Evolutionary conservation across 1,140 invertebrate species (phyloP).

Genomic region (Hyles euphorbiae): DNA sequence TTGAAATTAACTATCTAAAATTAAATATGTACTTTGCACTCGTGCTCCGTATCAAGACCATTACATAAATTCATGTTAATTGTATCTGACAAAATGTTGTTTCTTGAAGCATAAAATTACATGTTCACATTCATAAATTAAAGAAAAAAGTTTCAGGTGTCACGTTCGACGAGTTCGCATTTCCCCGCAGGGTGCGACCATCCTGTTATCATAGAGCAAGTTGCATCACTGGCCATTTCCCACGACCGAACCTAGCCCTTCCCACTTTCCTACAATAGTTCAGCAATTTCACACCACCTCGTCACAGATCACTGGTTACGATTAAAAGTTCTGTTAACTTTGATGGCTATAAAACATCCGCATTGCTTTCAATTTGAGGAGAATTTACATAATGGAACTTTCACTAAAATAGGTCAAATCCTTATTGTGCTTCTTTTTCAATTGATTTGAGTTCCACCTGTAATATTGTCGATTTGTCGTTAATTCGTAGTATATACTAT

Average conservation of each 20-base stretch:
- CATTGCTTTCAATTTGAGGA: constrained; percentile 27
- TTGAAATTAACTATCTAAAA: too few relatives aligned
- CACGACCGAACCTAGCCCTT: constrained; percentile 59
- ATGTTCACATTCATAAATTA: too few relatives aligned
- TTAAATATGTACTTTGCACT: too few relatives aligned
- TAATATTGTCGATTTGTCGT: not conserved
- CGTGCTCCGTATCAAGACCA: too few relatives aligned
- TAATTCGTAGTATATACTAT: too few relatives aligned
- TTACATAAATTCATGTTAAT: too few relatives aligned
- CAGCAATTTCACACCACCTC: constrained; percentile 55
- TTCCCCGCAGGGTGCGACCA: too few relatives aligned
- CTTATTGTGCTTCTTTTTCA: not conserved
- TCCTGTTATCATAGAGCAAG: constrained; percentile 9
- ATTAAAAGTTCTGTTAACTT: constrained; percentile 48
- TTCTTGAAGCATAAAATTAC: too few relatives aligned
- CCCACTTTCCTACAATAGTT: constrained; percentile 45
- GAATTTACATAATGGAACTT: constrained; percentile 4
- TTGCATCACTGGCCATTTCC: constrained; percentile 39
- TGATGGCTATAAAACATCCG: constrained; percentile 39
- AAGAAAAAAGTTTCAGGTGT: too few relatives aligned
- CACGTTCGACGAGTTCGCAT: too few relatives aligned
- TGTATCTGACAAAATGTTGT: too few relatives aligned
- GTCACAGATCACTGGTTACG: constrained; percentile 42
- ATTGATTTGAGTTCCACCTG: not conserved
- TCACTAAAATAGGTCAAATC: constrained; percentile 2